Evolutionary conservation across 2,113 vertebrate genomes (phyloP), one percentile per base, ranked within the genome.

Genomic region (Syngnathus scovelli): DNA sequence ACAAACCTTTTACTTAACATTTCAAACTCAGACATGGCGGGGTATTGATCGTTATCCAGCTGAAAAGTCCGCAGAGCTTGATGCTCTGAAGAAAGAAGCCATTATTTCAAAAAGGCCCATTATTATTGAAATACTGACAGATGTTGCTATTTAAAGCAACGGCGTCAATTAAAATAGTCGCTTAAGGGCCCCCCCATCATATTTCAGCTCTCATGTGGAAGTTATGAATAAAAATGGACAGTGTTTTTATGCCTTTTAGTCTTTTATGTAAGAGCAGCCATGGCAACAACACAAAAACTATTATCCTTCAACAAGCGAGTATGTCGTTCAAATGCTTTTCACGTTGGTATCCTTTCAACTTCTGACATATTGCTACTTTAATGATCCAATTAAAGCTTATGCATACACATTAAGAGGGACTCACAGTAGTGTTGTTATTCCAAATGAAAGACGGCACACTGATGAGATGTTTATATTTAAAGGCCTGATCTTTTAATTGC

Each of bases 391-490:
- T 39, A 19, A 37, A 18, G 59, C 37, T 39, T 37, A 33, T n/a
- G 8, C 3, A 37, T 39, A 10, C 11, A 74, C 12, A 56, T 76
- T 80, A 49, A 77, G 71, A 80, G 74, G 48, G 80, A 61, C 81
- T 83, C 68, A 54, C 71, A 58, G 71, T 82, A 77, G 79, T 79
- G 71, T 70, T 72, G 68, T 77, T 78, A 78, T 79, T 80, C 39
- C 72, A 74, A 77, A 80, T 79, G 79, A 84, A 84, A 83, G 74
- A 81, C 69, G n/a, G 62, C 49, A 68, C 38, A 21, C 60, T 9
- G 68, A 85, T 81, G 70, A 83, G 64, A 60, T 36, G 65, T 68
- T 74, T 80, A 77, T 75, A 81, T 87, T 86, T 82, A 82, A 83
- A 65, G 41, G n/a, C 23, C 61, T 80, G 85, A 86, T 87, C 83